Conservation (phyloP, 2,797 vertebrate species). For the Anguilla pacifica region DNA sequence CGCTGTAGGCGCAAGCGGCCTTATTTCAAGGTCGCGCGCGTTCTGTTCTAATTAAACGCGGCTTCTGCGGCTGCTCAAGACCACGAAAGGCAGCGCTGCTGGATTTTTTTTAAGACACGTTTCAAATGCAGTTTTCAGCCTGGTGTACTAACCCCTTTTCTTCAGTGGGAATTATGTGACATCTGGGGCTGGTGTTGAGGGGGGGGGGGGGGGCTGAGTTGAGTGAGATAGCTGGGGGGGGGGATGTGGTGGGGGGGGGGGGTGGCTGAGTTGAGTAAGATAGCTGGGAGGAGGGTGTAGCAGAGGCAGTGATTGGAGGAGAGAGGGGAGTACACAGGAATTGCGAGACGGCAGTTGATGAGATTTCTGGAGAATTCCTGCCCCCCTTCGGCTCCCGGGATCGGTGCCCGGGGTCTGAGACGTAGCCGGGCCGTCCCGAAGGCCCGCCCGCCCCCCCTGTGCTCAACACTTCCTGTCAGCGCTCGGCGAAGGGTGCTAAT, state of each 20-base stretch:
- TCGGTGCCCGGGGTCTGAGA: neutral
- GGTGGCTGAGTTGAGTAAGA: neutral
- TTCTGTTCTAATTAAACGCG: no score
- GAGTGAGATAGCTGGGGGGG: neutral
- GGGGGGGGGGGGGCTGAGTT: neutral
- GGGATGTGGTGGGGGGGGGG: neutral
- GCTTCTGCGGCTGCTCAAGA: no score
- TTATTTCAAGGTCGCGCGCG: no score
- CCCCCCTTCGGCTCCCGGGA: neutral
- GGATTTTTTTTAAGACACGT: no score
- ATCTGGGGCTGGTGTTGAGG: neutral
- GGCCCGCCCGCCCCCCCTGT: neutral
- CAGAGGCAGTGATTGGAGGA: neutral
- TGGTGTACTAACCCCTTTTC: no score
- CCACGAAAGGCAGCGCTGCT: no score
- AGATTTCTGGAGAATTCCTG: neutral
- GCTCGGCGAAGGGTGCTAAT: slow-evolving; percentile 57
- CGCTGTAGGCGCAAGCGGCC: no score
- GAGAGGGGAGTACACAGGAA: neutral
- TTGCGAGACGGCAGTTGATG: neutral
- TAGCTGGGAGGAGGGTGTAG: neutral
- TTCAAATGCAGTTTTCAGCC: no score
- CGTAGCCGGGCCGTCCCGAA: neutral
- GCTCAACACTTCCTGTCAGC: slow-evolving; percentile 33
- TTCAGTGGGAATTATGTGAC: no score